phyloP scores from a whole-genome alignment of 2,113 vertebrate genomes.

The Melanocharis versteri region DNA sequence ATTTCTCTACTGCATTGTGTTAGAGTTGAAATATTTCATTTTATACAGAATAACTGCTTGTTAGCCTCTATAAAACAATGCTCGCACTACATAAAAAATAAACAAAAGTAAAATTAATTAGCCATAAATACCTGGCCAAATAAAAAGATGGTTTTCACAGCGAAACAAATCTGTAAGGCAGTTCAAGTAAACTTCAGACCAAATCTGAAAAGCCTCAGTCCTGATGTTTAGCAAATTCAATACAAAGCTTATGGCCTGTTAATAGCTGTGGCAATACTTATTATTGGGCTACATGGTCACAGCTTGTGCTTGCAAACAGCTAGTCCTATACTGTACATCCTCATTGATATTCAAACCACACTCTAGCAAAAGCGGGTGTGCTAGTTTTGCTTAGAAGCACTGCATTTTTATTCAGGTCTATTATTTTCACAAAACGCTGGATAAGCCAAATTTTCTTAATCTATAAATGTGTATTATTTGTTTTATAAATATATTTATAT shows the following conservation, averaged over 20 bases:
- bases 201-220: neutral
- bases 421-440: neutral
- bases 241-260: neutral
- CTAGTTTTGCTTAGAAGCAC: neutral
- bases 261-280: neutral
- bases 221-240: neutral
- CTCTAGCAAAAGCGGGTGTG: neutral
- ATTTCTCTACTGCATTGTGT: neutral
- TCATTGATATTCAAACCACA: neutral
- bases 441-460: neutral
- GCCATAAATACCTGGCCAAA: neutral
- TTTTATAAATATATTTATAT: neutral
- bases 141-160: neutral
- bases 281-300: neutral
- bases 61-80: neutral
- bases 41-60: neutral
- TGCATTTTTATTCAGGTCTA: neutral
- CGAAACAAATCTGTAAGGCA: neutral
- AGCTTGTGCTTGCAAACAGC: neutral
- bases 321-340: neutral
- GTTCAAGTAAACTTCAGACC: neutral
- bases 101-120: neutral
- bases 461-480: neutral
- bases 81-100: neutral
- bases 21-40: neutral